Conservation (phyloP, 2,888 invertebrate species). For the Zaprionus bogoriensis region DNA sequence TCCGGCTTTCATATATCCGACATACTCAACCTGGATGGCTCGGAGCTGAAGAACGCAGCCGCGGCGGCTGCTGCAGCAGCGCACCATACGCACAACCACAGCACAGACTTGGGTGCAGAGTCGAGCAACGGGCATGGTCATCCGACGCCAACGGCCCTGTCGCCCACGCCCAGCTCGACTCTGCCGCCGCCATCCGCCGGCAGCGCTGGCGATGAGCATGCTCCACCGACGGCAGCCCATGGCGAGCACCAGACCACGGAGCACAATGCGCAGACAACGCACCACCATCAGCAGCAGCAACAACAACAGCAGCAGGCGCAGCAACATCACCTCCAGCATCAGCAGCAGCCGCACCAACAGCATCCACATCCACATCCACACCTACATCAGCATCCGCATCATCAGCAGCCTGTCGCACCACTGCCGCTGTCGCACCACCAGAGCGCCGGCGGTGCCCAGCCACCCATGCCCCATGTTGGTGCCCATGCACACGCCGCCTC, state of each 20-base stretch:
- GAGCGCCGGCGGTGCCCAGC: constrained; percentile 31
- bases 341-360: constrained; percentile 34
- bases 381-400: constrained; percentile 31
- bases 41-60: constrained; percentile 80
- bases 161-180: constrained; percentile 57
- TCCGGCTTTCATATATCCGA: constrained; percentile 96
- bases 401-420: constrained; percentile 44
- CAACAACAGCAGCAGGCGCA: constrained; percentile 32
- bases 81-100: constrained; percentile 48
- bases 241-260: constrained; percentile 59
- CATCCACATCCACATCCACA: constrained; percentile 38
- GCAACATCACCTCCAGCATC: constrained; percentile 20
- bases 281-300: constrained; percentile 29
- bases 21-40: constrained; percentile 94
- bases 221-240: constrained; percentile 15
- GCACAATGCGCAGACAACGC: constrained; percentile 30
- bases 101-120: constrained; percentile 46
- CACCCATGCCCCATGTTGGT: constrained; percentile 44
- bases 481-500: constrained; percentile 73
- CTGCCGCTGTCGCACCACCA: constrained; percentile 39
- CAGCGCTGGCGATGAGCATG: constrained; percentile 42
- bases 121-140: constrained; percentile 48
- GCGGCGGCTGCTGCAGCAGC: constrained; percentile 67
- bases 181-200: constrained; percentile 28
- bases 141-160: constrained; percentile 53